phyloP scores from a whole-genome alignment of 2,113 vertebrate genomes.

The Trematocara unimaculatum region DNA sequence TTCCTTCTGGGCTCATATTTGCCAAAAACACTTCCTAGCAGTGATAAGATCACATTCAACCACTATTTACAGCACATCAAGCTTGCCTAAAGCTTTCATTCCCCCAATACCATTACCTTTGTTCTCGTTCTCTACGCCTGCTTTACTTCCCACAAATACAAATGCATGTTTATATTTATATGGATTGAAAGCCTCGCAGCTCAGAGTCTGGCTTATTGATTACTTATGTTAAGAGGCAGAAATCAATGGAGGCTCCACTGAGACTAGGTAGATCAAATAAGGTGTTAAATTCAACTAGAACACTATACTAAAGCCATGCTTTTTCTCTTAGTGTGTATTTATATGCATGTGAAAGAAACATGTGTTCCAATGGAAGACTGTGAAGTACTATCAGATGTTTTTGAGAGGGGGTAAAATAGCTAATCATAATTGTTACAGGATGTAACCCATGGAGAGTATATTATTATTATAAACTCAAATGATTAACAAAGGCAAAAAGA shows the following conservation, averaged over 20 bases:
- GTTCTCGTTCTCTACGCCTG: constrained; percentile 26
- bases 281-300: constrained; percentile 36
- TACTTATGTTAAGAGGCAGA: constrained; percentile 50
- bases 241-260: constrained; percentile 49
- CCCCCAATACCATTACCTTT: constrained; percentile 36
- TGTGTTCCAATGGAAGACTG: neutral
- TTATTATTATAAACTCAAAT: neutral
- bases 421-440: neutral
- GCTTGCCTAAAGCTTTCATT: constrained; percentile 43
- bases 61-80: constrained; percentile 59
- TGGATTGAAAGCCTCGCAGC: constrained; percentile 56
- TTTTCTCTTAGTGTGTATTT: neutral
- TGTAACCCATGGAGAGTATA: neutral
- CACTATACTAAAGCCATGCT: neutral
- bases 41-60: constrained; percentile 54
- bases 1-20: constrained; percentile 44
- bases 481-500: neutral
- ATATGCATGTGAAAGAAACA: neutral
- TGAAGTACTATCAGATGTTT: neutral
- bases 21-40: constrained; percentile 48
- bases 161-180: constrained; percentile 65
- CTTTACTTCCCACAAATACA: constrained; percentile 56
- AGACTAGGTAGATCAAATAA: constrained; percentile 51
- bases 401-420: neutral
- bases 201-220: constrained; percentile 61